Base-by-base conservation (phyloP, 92 coral and sea anemone genomes). In the Epizoanthus scotinus region DNA sequence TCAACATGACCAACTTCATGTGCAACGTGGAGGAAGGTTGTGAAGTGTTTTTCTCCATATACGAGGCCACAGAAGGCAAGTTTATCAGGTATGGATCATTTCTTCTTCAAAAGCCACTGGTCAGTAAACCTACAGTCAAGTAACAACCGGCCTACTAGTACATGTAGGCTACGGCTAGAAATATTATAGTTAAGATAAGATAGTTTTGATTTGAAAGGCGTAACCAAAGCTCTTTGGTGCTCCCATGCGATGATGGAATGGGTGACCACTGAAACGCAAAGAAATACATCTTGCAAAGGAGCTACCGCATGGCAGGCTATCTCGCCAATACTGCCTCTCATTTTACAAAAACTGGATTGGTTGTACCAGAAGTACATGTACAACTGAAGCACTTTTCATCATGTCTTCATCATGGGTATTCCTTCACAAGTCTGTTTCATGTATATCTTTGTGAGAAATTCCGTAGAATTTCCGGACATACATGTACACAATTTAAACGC, bases 41-140 rank as follows among this genome's bases (percentile, higher is more conserved):
- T 64, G 94, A 95, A 70, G 87, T 93, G 73, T 95, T 89, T 66
- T 93, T 95, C 82, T 95, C 99, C 22, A 77, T 95, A 63, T 93
- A 91, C 86, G 93, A 93, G 83, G 94, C 95, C 54, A 85, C 86
- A 21, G 85, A 84, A 24, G 89, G 90, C 50, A 82, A 78, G 53
- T 95, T 95, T 70, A 58, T 93, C 72, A 95, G 99, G 99, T 95
- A 74, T 17, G 73, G 56, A 53, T 5, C 3, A 4, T 8, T 5
- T 38, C 44, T 38, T 38, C 44, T 38, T 38, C 63, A 63, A 8
- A 6, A 20, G 85, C 81, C 22, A 59, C 77, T 5, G 85, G 88
- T n/a, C n/a, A n/a, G n/a, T 3, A 85, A 67, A 36, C 84, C 84
- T 21, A 52, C 60, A 13, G 73, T 55, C 25, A 85, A 31, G 31